Evolutionary conservation across 1,140 invertebrate species (phyloP).

Genomic region (Formica selysi): DNA sequence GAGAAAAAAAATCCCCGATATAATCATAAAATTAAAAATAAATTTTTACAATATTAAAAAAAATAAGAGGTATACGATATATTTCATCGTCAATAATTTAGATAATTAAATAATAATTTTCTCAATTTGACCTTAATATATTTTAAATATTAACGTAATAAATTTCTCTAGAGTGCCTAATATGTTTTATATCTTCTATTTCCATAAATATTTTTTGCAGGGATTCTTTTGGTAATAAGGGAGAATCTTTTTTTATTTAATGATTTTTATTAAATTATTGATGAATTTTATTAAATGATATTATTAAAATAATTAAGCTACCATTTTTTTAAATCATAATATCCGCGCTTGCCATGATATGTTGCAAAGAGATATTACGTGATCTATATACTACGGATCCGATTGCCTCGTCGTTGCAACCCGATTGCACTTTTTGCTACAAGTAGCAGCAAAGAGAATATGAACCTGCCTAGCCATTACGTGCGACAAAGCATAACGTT

Average conservation of each 20-base stretch:
- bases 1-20: not conserved
- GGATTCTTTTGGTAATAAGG: not conserved
- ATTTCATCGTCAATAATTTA: not conserved
- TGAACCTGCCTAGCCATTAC: conserved; percentile 38
- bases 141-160: conserved; percentile 4
- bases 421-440: conserved; percentile 41
- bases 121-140: not conserved
- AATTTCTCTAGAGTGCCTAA: not conserved
- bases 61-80: not conserved
- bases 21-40: conserved; percentile 3
- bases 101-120: not conserved
- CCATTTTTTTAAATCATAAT: conserved; percentile 15
- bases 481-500: conserved; percentile 52
- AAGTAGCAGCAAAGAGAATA: conserved; percentile 28
- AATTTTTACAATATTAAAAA: not conserved
- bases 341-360: not conserved
- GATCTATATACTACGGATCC: conserved; percentile 14
- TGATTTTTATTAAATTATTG: not conserved
- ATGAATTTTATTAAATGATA: too few species aligned
- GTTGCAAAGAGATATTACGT: conserved; percentile 26
- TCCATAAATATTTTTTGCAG: not conserved
- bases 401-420: conserved; percentile 31
- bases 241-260: not conserved
- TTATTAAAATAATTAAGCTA: not conserved
- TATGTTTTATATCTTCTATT: not conserved